A percentile compares a stretch with the other conserved stretches of the same genome.
phyloP scores from a whole-genome alignment of 1,140 invertebrate species.

The Leptopilina boulardi region DNA sequence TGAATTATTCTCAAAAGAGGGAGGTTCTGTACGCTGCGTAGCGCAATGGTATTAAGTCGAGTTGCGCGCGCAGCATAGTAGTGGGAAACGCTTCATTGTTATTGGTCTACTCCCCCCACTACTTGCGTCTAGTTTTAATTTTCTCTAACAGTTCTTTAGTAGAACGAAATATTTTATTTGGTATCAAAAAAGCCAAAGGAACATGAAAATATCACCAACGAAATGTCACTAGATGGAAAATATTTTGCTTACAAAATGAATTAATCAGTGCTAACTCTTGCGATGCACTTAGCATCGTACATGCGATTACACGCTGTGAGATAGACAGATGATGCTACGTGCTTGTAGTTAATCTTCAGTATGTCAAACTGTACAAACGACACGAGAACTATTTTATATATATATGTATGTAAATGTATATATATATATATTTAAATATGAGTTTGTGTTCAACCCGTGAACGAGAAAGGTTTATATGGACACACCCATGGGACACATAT shows the following conservation, averaged over 20 bases:
- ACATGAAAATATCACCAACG: no score
- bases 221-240: slow-evolving; percentile 1
- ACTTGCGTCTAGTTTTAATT: no score
- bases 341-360: slow-evolving; percentile 69
- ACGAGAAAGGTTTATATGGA: slow-evolving; percentile 19
- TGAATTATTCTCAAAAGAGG: no score
- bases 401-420: no score
- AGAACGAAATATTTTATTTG: no score
- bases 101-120: no score
- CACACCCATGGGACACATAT: slow-evolving; percentile 35
- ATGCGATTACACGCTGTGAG: slow-evolving; percentile 70
- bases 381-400: slow-evolving; percentile 49
- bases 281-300: slow-evolving; percentile 69
- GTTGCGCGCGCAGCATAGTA: no score
- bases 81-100: no score
- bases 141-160: no score
- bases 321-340: slow-evolving; percentile 71
- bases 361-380: slow-evolving; percentile 69
- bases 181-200: no score
- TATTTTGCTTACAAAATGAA: slow-evolving; percentile 52
- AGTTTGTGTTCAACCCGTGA: background rate
- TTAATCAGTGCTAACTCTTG: slow-evolving; percentile 70
- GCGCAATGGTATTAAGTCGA: no score
- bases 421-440: slow-evolving; percentile 36
- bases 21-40: no score